These are phyloP conservation scores for Sebastes fasciatus DNA, from an alignment of 2,113 vertebrate species.

Conservation along the genomic window DNA sequence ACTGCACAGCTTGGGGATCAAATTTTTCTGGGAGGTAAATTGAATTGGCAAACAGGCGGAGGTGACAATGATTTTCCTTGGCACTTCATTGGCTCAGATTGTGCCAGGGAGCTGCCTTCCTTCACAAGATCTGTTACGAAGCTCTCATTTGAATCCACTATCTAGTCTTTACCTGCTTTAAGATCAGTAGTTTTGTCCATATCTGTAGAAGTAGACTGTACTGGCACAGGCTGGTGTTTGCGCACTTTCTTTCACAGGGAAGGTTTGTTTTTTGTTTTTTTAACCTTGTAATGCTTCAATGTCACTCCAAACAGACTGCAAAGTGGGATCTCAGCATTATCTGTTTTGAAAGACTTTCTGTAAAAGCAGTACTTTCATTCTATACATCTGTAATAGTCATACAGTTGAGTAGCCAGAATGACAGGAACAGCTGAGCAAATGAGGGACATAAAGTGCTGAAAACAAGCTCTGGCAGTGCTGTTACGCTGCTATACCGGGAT, in stretches of 20 bases:
- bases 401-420: constrained; percentile 35
- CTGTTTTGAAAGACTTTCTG: constrained; percentile 29
- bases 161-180: background rate
- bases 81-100: constrained; percentile 58
- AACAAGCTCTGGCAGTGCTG: constrained; percentile 34
- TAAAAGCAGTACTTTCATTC: constrained; percentile 35
- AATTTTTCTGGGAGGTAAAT: constrained; percentile 75
- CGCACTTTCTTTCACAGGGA: background rate
- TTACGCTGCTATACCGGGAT: constrained; percentile 22
- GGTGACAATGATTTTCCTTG: constrained; percentile 71
- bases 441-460: constrained; percentile 43
- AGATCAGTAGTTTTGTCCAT: constrained; percentile 1
- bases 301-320: background rate
- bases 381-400: constrained; percentile 11
- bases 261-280: background rate
- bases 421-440: constrained; percentile 41
- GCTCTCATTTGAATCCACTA: constrained; percentile 31
- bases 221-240: background rate
- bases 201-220: background rate
- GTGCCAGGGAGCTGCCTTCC: constrained; percentile 11
- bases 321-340: constrained; percentile 32
- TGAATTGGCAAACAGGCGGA: constrained; percentile 72
- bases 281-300: background rate
- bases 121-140: constrained; percentile 36
- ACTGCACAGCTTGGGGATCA: constrained; percentile 69